Evolutionary conservation across 2,888 invertebrate genomes (phyloP).

Genomic region (Hirtodrosophila duncani): DNA sequence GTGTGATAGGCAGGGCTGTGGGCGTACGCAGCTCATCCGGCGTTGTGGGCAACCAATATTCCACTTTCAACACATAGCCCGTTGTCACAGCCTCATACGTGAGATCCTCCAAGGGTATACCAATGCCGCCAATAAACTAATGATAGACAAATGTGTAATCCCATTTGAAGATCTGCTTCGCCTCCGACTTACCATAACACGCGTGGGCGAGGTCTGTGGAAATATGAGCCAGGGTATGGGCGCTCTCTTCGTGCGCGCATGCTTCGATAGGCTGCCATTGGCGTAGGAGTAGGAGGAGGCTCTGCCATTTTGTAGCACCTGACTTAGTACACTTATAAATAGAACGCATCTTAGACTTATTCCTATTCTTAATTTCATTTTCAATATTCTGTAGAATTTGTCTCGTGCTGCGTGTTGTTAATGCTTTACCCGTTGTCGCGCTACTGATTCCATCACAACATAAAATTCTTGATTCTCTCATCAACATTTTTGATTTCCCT

Average conservation of each 20-base stretch:
- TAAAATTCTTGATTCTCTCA: constrained; percentile 33
- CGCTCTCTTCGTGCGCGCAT: constrained; percentile 46
- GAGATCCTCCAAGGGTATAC: constrained; percentile 75
- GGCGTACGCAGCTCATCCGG: constrained; percentile 57
- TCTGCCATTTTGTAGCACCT: constrained; percentile 1
- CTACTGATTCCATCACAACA: constrained; percentile 39
- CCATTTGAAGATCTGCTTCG: neutral
- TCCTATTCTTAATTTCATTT: constrained; percentile 22
- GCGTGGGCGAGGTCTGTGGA: constrained; percentile 76
- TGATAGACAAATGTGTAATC: neutral
- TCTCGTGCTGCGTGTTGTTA: constrained; percentile 34
- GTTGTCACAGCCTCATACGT: constrained; percentile 74
- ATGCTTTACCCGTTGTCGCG: constrained; percentile 29
- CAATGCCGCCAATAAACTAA: constrained; percentile 77
- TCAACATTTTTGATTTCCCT: constrained; percentile 8
- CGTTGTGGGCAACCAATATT: constrained; percentile 72
- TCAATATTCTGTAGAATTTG: neutral
- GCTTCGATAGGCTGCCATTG: constrained; percentile 51
- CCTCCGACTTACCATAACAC: constrained; percentile 63
- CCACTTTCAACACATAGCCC: constrained; percentile 75
- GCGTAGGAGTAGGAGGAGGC: too few species aligned
- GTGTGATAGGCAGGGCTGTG: constrained; percentile 45
- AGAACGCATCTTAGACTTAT: constrained; percentile 12
- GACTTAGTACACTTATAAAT: constrained; percentile 11
- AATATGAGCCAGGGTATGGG: constrained; percentile 67